Base-by-base conservation (phyloP, 1,140 invertebrate genomes). In the Kradibia gibbosae region DNA sequence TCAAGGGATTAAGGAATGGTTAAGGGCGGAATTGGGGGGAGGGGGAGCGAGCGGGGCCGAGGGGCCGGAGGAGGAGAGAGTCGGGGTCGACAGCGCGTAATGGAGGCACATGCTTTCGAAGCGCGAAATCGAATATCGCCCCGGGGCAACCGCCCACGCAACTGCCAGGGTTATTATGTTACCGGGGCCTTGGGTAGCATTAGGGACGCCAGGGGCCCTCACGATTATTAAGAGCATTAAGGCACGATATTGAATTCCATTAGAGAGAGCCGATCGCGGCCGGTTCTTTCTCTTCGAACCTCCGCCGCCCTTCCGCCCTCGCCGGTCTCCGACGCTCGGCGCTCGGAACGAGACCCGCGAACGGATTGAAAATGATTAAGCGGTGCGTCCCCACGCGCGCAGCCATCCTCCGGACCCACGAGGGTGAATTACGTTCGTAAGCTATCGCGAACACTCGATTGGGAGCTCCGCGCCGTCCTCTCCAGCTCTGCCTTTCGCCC, bases 41-140 rank as follows among this genome's bases (percentile, higher is more conserved):
- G 45, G 13, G 17, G 7, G 36, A 60, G 20, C 2, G 20, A n/a
- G 34, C 5, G 57, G 15, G 17, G 0, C 0, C 1, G 48, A 13
- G 10, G 28, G 11, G 22, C 45, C 39, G 42, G 28, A 65, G 17
- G 22, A 5, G 3, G 20, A n/a, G n/a, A 39, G 39, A 31, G 20
- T 34, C 65, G 57, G 62, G 65, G 28, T 4, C 48, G 1, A 39
- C 34, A 10, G 71, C 45, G 48, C 57, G 74, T 82, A 82, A 78
- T 82, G 57, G 67, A 82, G 80, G 80, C 74, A 73, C 80, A 81
- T 80, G 60, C 55, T 74, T 74, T 65, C 36, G 48, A 70, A 73
- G 65, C 53, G 80, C 60, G 80, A 82, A 74, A 82, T 82, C 81
- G 81, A 78, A 78, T 78, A 78, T 78, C 80, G 80, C 74, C 34